These are phyloP conservation scores for Nannobrachium achirus DNA, from an alignment of 2,113 vertebrate genomes.

Conservation along the genomic window DNA sequence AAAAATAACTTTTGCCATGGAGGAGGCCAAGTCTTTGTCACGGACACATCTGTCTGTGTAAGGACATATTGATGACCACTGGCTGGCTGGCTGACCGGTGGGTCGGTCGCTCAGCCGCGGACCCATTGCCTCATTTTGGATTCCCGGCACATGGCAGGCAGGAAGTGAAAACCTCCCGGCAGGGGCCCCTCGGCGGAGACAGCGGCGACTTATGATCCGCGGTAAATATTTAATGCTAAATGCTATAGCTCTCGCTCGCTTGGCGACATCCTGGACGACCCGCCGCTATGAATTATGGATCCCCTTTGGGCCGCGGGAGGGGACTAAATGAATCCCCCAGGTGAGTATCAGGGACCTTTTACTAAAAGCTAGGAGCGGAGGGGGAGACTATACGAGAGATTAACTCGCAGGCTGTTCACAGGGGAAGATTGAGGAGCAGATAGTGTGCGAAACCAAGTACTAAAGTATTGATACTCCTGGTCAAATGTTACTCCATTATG, in stretches of 20 bases:
- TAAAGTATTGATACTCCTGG: neutral
- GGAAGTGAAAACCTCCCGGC: slow-evolving; percentile 58
- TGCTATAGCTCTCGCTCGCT: slow-evolving; percentile 59
- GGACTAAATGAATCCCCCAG: slow-evolving; percentile 64
- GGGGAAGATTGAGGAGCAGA: slow-evolving; percentile 28
- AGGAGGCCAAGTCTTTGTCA: too few relatives aligned
- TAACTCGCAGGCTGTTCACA: slow-evolving; percentile 39
- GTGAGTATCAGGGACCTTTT: slow-evolving; percentile 68
- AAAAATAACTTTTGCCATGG: too few relatives aligned
- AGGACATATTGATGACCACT: too few relatives aligned
- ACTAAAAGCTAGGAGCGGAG: slow-evolving; percentile 28
- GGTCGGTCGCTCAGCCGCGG: too few relatives aligned
- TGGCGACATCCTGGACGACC: slow-evolving; percentile 70
- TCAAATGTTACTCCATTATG: too few relatives aligned
- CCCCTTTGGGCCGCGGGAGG: slow-evolving; percentile 50
- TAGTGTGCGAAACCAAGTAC: neutral
- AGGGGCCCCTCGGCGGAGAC: slow-evolving; percentile 44
- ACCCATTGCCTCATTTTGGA: slow-evolving; percentile 56
- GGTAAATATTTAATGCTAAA: slow-evolving; percentile 83
- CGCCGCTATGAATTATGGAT: slow-evolving; percentile 79
- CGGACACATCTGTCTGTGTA: too few relatives aligned
- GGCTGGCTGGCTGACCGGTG: too few relatives aligned
- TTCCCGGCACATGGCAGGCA: slow-evolving; percentile 47
- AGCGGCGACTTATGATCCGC: slow-evolving; percentile 71
- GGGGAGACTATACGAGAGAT: slow-evolving; percentile 5